A percentile compares a stretch with the other conserved stretches of the same genome.
These are phyloP conservation scores for Ichneumoninae sp. DNA, from an alignment of 2,888 invertebrate species.

Conservation along the genomic window DNA sequence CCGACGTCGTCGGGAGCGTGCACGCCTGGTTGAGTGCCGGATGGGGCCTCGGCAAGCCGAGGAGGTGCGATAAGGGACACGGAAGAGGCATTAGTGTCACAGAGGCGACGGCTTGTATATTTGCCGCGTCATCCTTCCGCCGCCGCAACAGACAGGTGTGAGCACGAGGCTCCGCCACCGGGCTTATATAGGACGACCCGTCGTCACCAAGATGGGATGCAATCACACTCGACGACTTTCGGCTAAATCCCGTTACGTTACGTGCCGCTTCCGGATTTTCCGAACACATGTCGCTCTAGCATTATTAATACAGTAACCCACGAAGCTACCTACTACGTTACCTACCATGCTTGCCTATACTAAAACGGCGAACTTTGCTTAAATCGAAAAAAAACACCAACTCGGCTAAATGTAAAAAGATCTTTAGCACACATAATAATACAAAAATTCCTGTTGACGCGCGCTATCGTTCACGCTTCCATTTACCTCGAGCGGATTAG, in stretches of 20 bases:
- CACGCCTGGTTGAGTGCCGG: slow-evolving; percentile 66
- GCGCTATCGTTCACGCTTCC: no score
- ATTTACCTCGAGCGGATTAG: no score
- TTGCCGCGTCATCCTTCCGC: slow-evolving; percentile 72
- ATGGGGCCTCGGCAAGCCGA: slow-evolving; percentile 59
- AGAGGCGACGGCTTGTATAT: slow-evolving; percentile 71
- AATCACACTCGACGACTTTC: slow-evolving; percentile 59
- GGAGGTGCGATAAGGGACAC: slow-evolving; percentile 69
- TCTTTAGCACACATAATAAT: background rate
- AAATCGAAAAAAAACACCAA: background rate
- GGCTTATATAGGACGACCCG: slow-evolving; percentile 50
- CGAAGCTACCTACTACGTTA: background rate
- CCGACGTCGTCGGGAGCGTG: slow-evolving; percentile 59
- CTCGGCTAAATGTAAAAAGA: background rate
- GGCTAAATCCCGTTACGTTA: slow-evolving; percentile 55
- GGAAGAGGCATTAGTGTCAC: slow-evolving; percentile 72
- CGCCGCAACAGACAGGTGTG: slow-evolving; percentile 69
- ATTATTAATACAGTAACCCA: slow-evolving; percentile 41
- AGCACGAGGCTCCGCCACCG: slow-evolving; percentile 32
- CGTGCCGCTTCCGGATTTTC: slow-evolving; percentile 51
- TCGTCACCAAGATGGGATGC: slow-evolving; percentile 56
- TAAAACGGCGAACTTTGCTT: background rate
- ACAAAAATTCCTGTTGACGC: no score
- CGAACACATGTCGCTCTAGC: slow-evolving; percentile 19
- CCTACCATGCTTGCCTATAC: background rate